Base-by-base conservation (phyloP, 2,888 invertebrate genomes). In the Clusia tigrina region DNA sequence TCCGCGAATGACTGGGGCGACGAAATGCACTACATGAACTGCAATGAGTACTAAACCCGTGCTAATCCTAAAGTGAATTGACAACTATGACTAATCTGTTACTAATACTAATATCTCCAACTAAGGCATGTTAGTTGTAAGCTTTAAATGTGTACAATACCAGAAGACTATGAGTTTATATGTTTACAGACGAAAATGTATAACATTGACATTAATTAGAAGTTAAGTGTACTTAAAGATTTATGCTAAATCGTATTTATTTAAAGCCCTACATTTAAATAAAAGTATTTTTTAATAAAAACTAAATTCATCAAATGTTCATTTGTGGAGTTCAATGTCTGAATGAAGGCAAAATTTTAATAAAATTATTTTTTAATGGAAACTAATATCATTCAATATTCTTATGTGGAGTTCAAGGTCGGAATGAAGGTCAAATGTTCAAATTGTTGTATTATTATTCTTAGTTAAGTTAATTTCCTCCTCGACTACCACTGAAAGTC, bases 11-110 rank as follows among this genome's bases (percentile, higher is more conserved):
- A 94, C 76, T 94, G 93, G 93, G 94, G 94, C 0, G 94, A 94
- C 76, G 94, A 94, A 84, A 90, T 94, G 91, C 90, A 92, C 58
- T 92, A 93, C 67, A 93, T 94, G 89, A 93, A 93, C 76, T 90
- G 91, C 17, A 80, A 78, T 66, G 80, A 83, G 69, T 82, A 81
- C 69, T 81, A 68, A 74, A 53, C n/a, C 57, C 58, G 57, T 62
- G 51, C 56, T 52, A 26, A n/a, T 23, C 24, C 10, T 22, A 17
- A 15, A n/a, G 38, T 42, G 9, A 32, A 32, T 12, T 32, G 32
- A 12, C 32, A 25, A 26, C 56, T 59, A 58, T 22, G 22, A 26
- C 32, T 58, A 23, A 53, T 42, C 57, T 57, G 22, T 57, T 58
- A 24, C 23, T 70, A 65, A 42, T n/a, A n/a, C 59, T 68, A 22